A percentile compares a stretch with the other conserved stretches of the same genome.
Evolutionary conservation across 1,140 invertebrate species (phyloP).

Genomic region (Phocides pigmalion): DNA sequence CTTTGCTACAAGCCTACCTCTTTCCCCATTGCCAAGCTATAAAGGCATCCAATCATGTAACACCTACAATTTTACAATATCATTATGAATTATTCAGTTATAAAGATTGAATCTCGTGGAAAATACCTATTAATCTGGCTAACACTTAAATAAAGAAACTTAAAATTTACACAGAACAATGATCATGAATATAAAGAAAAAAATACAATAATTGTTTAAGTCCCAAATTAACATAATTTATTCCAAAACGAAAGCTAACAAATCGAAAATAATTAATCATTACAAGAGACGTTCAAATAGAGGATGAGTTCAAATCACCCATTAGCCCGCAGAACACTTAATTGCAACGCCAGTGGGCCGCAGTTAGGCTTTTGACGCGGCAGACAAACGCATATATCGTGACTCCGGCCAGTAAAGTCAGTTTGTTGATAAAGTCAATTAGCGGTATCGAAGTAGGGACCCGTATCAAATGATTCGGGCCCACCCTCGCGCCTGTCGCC

Average conservation of each 20-base stretch:
- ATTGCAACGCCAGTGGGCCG: conserved; percentile 70
- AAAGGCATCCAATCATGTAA: no score
- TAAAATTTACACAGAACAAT: not conserved
- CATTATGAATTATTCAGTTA: no score
- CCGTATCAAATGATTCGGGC: conserved; percentile 74
- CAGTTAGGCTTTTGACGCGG: conserved; percentile 80
- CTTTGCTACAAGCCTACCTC: no score
- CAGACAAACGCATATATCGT: conserved; percentile 81
- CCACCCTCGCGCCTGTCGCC: conserved; percentile 67
- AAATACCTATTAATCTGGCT: no score
- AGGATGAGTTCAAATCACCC: conserved; percentile 63
- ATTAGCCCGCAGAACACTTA: conserved; percentile 72
- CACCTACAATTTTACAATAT: no score
- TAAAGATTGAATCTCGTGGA: no score
- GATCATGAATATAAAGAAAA: not conserved
- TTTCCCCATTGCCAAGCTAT: no score
- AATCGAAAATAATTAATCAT: conserved; percentile 34
- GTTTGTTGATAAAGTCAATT: conserved; percentile 84
- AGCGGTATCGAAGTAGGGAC: conserved; percentile 80
- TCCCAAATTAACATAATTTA: conserved; percentile 31
- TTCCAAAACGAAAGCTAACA: conserved; percentile 23
- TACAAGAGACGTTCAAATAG: conserved; percentile 33
- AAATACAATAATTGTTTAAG: not conserved
- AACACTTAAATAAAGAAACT: not conserved
- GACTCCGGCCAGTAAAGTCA: conserved; percentile 78